Evolutionary conservation across 2,888 invertebrate species (phyloP).

Genomic region (Latrodectus hesperus): DNA sequence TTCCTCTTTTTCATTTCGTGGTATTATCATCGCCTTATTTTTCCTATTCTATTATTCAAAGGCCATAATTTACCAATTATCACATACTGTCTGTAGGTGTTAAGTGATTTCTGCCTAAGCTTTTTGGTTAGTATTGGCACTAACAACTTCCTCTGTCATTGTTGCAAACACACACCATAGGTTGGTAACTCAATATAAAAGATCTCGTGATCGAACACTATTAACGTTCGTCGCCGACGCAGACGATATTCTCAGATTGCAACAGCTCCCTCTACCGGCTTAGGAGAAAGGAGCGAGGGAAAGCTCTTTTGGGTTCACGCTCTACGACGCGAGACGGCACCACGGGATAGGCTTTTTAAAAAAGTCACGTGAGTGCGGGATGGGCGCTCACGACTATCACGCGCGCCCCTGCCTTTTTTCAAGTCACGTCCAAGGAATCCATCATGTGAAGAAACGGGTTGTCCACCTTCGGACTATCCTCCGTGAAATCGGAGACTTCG

Average conservation of each 20-base stretch:
- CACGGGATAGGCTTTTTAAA: constrained; percentile 2
- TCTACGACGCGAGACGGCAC: constrained; percentile 45
- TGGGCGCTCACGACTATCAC: constrained; percentile 43
- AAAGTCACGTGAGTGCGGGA: constrained; percentile 10
- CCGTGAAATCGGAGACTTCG: constrained; percentile 48
- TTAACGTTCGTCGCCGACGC: constrained; percentile 6
- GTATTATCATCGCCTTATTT: background rate
- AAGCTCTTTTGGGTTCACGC: constrained; percentile 27
- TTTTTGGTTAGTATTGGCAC: background rate
- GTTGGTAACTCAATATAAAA: background rate
- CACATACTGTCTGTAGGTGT: background rate
- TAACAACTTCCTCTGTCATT: background rate
- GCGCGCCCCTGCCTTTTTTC: constrained; percentile 25
- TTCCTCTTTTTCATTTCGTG: background rate
- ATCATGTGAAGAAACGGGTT: constrained; percentile 54
- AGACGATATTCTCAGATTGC: background rate
- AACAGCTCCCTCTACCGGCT: background rate
- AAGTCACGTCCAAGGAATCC: constrained; percentile 57
- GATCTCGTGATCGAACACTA: constrained; percentile 18
- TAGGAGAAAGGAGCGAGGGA: constrained; percentile 2
- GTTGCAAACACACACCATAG: background rate
- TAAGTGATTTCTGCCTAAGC: background rate
- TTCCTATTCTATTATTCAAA: constrained; percentile 1
- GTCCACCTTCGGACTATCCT: constrained; percentile 37
- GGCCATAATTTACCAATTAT: constrained; percentile 3